Conservation (phyloP, 2,797 vertebrate species). For the Sebastes glaucus region DNA sequence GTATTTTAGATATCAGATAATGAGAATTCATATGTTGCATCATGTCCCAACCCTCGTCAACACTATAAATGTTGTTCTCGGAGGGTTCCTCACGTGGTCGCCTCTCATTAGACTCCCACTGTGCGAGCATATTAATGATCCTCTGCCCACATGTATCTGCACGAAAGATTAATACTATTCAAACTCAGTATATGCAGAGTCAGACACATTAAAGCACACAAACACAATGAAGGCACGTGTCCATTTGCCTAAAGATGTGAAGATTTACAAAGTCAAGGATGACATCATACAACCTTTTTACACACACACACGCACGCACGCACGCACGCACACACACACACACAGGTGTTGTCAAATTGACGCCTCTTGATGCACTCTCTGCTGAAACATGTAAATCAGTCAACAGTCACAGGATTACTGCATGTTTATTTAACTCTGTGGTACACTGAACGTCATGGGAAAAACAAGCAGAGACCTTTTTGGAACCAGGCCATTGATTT, state of each 20-base stretch:
- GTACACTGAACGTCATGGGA: conserved; percentile 18
- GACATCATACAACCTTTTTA: neutral
- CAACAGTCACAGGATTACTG: conserved; percentile 1
- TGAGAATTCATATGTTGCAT: neutral
- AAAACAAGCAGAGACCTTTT: conserved; percentile 26
- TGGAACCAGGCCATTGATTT: conserved; percentile 20
- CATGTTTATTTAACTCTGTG: conserved; percentile 48
- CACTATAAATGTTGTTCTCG: neutral
- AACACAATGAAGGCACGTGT: neutral
- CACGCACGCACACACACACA: neutral
- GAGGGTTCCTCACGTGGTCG: neutral
- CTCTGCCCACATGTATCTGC: conserved; percentile 1
- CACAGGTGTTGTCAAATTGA: neutral
- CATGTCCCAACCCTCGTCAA: neutral
- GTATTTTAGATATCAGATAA: neutral
- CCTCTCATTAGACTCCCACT: neutral
- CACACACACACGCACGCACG: neutral
- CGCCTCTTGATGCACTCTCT: neutral
- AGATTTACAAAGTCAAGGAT: neutral
- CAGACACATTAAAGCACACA: neutral
- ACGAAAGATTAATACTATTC: neutral
- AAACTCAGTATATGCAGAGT: neutral
- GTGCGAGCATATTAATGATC: conserved; percentile 11
- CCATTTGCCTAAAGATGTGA: neutral
- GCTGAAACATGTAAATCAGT: neutral